Conservation (phyloP, 2,888 invertebrate genomes). For the Dyspetes luteomarginatus region DNA sequence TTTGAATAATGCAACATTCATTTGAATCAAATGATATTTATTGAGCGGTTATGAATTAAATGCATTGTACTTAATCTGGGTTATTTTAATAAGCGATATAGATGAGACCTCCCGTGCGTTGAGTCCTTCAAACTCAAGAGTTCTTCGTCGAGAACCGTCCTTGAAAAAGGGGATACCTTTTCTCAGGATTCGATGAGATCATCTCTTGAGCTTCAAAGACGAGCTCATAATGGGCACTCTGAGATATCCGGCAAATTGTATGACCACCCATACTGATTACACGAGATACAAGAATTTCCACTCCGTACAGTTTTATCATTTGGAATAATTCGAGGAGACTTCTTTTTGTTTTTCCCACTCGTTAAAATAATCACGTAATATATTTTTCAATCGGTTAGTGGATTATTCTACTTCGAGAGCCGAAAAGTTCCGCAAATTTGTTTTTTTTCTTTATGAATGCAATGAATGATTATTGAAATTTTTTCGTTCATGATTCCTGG, state of each 20-base stretch:
- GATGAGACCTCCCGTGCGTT: slow-evolving; percentile 18
- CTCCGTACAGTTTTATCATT: slow-evolving; percentile 14
- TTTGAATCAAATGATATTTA: no score
- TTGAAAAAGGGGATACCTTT: slow-evolving; percentile 21
- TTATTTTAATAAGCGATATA: background rate
- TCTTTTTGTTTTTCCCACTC: slow-evolving; percentile 20
- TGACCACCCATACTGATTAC: slow-evolving; percentile 56
- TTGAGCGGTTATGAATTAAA: background rate
- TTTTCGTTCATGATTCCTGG: no score
- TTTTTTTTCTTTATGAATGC: no score
- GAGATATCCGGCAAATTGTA: slow-evolving; percentile 45
- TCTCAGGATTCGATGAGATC: slow-evolving; percentile 12
- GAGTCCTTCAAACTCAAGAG: slow-evolving; percentile 45
- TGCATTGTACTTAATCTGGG: background rate
- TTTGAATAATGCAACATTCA: no score
- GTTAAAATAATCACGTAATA: background rate
- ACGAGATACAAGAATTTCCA: slow-evolving; percentile 39
- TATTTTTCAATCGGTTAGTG: background rate
- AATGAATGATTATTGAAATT: no score
- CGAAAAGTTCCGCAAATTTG: no score
- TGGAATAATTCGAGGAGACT: background rate
- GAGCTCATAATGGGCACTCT: slow-evolving; percentile 31
- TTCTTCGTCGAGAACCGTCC: slow-evolving; percentile 23
- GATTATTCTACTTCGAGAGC: background rate
- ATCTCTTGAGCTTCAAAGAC: slow-evolving; percentile 1